These are phyloP conservation scores for Capreolus pygargus DNA, from an alignment of 2,113 vertebrate genomes.

Conservation along the genomic window DNA sequence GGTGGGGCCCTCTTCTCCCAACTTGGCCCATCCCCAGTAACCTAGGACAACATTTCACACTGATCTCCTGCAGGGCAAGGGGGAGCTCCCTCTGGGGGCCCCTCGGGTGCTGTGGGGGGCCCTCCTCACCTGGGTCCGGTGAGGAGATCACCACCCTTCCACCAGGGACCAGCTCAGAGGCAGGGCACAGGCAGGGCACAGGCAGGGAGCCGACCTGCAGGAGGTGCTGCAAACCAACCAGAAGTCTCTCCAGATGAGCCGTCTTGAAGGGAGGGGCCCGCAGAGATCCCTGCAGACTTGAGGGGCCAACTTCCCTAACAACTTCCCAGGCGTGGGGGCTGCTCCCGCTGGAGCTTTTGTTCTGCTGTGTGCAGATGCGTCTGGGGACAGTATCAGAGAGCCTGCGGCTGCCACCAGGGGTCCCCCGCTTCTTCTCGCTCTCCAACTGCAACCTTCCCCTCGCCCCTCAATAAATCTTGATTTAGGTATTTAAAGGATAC, in stretches of 20 bases:
- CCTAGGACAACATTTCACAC: conserved; percentile 46
- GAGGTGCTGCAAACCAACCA: background rate
- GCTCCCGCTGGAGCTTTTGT: background rate
- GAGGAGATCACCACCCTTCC: background rate
- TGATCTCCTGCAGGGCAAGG: background rate
- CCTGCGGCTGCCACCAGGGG: conserved; percentile 43
- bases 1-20: conserved; percentile 63
- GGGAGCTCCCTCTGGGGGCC: conserved; percentile 38
- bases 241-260: background rate
- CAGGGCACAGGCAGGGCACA: background rate
- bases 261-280: background rate
- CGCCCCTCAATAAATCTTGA: background rate
- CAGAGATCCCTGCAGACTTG: background rate
- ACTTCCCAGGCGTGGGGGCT: background rate
- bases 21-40: conserved; percentile 23
- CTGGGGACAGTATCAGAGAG: background rate
- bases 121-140: background rate
- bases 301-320: too few species aligned
- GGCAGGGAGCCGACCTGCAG: background rate
- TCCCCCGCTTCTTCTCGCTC: background rate
- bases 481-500: background rate
- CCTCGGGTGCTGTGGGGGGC: background rate
- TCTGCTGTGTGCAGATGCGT: background rate
- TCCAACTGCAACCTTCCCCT: background rate
- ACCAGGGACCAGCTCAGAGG: background rate